Evolutionary conservation across 2,113 vertebrate species (phyloP), one percentile per base, ranked within the genome.

Genomic region (Phrynosoma platyrhinos): DNA sequence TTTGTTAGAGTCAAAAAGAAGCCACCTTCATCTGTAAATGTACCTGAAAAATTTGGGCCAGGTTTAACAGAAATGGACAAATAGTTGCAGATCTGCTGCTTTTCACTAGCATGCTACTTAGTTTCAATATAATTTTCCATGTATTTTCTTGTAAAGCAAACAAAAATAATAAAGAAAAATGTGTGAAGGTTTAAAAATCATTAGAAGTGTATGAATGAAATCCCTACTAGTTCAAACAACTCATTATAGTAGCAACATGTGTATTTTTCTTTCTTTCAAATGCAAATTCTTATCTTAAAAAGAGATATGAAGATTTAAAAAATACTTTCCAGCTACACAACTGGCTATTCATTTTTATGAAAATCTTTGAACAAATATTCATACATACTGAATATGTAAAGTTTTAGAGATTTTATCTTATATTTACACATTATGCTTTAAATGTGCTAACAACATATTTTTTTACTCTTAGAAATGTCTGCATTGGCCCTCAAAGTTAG

Each of bases 351-450:
- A 25, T 25, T 72, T 58, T 40, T 18, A 64, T 81, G 40, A 1
- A 72, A 84, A 7, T 9, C 32, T 86, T 2, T 1, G 27, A 87
- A 82, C 13, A 4, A 85, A 64, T n/a, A 0, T 0, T 82, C 42
- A 83, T 80, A 80, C 69, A 85, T 13, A 30, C 4, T 58, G 2
- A 88, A 88, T 32, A 66, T 71, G 85, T 91, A n/a, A 72, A 79
- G 8, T 82, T 93, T 87, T 78, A 1, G 7, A 27, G 1, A 36
- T 76, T 82, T 91, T 6, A 7, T 85, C 32, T 23, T 4, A 40
- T 62, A 53, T 40, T 89, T 7, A 36, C 53, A 58, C 30, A 76
- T 81, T 69, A 82, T 14, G 9, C 80, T 87, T 91, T 82, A 87
- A 89, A 55, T 0, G 84, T 78, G 18, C 36, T 30, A 90, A 89